Conservation (phyloP, 1,140 invertebrate species). For the Rhopalosiphum padi region DNA sequence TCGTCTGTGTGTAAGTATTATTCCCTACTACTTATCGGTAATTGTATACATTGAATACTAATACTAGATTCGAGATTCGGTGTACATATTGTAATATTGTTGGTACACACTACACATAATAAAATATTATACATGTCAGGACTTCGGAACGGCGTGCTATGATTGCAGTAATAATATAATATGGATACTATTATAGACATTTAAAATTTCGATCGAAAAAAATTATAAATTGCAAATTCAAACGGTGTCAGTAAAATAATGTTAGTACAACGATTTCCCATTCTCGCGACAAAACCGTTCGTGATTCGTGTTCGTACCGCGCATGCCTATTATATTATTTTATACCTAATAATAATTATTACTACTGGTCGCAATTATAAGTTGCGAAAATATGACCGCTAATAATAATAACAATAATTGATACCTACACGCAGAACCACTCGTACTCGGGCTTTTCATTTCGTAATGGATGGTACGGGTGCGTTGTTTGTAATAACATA, state of each 20-base stretch:
- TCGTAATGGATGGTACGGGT: constrained; percentile 11
- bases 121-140: too few relatives aligned
- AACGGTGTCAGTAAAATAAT: background rate
- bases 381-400: background rate
- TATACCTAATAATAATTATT: background rate
- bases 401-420: constrained; percentile 36
- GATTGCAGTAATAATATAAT: background rate
- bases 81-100: background rate
- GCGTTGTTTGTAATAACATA: background rate
- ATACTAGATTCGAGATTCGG: background rate
- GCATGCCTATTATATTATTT: background rate
- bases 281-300: background rate
- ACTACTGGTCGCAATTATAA: background rate
- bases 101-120: background rate
- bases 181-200: background rate
- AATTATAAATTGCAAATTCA: background rate
- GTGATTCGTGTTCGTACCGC: background rate
- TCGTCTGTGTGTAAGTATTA: background rate
- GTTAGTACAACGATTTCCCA: background rate
- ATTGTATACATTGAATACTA: background rate
- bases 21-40: background rate
- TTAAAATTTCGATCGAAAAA: background rate
- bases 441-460: background rate
- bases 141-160: too few relatives aligned
- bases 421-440: background rate